Evolutionary conservation across 2,797 vertebrate genomes (phyloP), one percentile per base, ranked within the genome.

Genomic region (Gymnopithys bicolor): DNA sequence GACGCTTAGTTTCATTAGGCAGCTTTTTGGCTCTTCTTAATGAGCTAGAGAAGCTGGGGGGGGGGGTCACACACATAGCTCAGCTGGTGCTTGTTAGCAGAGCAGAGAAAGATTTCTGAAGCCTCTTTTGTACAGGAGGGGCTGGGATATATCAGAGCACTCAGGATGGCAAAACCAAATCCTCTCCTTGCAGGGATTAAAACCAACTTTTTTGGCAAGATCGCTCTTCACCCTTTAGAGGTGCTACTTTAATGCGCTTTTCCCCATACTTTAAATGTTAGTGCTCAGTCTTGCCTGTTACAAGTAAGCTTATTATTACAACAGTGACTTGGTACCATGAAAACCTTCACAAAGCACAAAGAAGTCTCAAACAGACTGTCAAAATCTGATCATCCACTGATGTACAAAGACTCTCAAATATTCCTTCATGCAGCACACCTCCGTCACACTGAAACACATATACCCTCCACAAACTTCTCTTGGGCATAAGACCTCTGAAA

Each of bases 31-130:
- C 41, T 89, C 45, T 53, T 87, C 58, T 68, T 89, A 89, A 92
- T n/a, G 64, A 95, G 89, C 58, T 77, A 73, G 64, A 93, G 95
- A 89, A 58, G 64, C 75, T 58, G 49, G n/a, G n/a, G n/a, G n/a
- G n/a, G n/a, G n/a, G n/a, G 68, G 64, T 95, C 89, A 93, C 33
- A 46, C 60, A 67, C 71, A 48, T 41, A 69, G 68, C 51, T 80
- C 87, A 77, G 63, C 35, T 4, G 3, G 60, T 63, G 80, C 87
- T 91, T 77, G 39, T 89, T 93, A 83, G 69, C 43, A 74, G 71
- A 89, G 80, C 9, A 25, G 37, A 70, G 56, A 58, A 87, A 91
- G 63, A 73, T 32, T 70, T 87, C 69, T 13, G 51, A 77, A 59
- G 56, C 59, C 48, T 8, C 32, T 88, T 63, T 60, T n/a, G 46